phyloP scores from a whole-genome alignment of 2,797 vertebrate species.

The Melanotaenia trifasciata region DNA sequence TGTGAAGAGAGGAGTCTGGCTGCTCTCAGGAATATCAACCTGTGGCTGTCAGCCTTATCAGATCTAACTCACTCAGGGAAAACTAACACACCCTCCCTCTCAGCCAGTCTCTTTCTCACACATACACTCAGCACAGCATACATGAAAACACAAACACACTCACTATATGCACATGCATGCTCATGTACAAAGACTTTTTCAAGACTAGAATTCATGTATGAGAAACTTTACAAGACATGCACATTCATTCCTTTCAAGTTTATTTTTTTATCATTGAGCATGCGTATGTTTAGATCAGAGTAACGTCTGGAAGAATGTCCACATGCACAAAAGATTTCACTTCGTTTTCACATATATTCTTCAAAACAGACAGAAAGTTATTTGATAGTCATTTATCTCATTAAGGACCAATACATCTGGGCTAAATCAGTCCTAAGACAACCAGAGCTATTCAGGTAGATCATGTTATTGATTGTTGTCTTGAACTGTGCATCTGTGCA shows the following conservation, averaged over 20 bases:
- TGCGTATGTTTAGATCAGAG: neutral
- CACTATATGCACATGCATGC: conserved; percentile 11
- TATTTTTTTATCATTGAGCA: neutral
- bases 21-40: conserved; percentile 81
- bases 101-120: conserved; percentile 43
- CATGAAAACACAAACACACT: conserved; percentile 30
- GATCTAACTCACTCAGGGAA: conserved; percentile 73
- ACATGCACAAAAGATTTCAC: neutral
- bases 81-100: conserved; percentile 67
- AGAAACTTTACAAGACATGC: neutral
- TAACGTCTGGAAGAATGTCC: neutral
- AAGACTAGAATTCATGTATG: conserved; percentile 21
- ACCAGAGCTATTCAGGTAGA: neutral
- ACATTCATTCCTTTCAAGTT: neutral
- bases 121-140: conserved; percentile 16
- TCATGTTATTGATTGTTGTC: neutral
- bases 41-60: conserved; percentile 79
- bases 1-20: conserved; percentile 73
- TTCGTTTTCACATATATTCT: neutral
- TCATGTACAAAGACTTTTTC: conserved; percentile 32
- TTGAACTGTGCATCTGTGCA: neutral
- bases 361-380: neutral
- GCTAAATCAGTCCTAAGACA: neutral
- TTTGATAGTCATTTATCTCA: neutral
- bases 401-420: neutral